Percentiles rank a stretch among this genome's conserved stretches.
Evolutionary conservation across 2,113 vertebrate species (phyloP).

Genomic region (Haemorhous mexicanus): DNA sequence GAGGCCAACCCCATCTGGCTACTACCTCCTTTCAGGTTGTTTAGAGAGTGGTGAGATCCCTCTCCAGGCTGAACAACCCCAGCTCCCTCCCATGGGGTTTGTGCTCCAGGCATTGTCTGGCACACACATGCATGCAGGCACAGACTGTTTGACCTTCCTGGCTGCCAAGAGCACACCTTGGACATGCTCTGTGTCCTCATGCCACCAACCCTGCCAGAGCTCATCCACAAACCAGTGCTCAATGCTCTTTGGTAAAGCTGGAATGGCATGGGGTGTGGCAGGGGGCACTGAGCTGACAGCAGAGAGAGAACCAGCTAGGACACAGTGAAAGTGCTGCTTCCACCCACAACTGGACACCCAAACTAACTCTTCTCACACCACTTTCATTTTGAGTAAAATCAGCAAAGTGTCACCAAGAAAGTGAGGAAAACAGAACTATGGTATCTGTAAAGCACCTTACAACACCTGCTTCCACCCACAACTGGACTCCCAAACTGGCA

Average conservation of each 20-base stretch:
- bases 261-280: neutral
- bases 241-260: neutral
- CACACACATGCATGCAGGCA: neutral
- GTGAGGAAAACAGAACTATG: too few relatives aligned
- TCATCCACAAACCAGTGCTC: neutral
- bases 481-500: neutral
- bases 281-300: neutral
- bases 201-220: neutral
- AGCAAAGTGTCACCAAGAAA: too few relatives aligned
- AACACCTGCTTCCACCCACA: neutral
- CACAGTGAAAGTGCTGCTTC: neutral
- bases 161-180: neutral
- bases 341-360: neutral
- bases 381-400: too few relatives aligned
- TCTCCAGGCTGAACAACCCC: neutral
- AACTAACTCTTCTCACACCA: too few relatives aligned
- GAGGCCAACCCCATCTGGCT: neutral
- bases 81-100: neutral
- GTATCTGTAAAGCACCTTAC: too few relatives aligned
- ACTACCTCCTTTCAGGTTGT: neutral
- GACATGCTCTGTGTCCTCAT: rapidly evolving
- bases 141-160: neutral
- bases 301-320: neutral
- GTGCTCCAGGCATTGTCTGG: neutral
- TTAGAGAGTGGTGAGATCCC: neutral